These are phyloP conservation scores for Zosterops pallidus DNA, from an alignment of 2,113 vertebrate species.

Conservation along the genomic window DNA sequence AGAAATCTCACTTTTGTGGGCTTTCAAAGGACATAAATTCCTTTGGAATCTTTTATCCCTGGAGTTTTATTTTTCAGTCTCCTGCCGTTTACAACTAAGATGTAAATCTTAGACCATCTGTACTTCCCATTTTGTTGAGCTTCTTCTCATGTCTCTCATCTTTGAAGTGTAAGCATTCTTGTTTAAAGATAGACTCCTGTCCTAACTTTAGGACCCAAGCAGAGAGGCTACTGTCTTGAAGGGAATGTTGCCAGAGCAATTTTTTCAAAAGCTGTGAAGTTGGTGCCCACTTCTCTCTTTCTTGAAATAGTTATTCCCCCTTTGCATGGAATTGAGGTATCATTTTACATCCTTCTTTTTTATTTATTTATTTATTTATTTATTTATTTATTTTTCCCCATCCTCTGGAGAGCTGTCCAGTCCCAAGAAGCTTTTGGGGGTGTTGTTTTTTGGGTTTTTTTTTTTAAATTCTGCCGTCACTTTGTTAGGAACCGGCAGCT, in stretches of 20 bases:
- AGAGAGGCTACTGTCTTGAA: background rate
- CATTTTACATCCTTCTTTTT: background rate
- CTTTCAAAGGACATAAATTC: background rate
- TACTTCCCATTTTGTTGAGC: background rate
- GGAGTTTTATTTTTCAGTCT: background rate
- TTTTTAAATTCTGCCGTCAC: background rate
- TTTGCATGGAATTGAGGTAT: background rate
- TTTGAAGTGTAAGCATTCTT: background rate
- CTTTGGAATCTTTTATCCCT: background rate
- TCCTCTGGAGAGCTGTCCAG: background rate
- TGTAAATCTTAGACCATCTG: background rate
- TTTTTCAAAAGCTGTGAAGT: background rate
- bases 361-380: background rate
- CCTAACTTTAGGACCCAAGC: background rate
- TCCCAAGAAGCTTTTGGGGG: background rate
- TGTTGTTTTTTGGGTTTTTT: no score
- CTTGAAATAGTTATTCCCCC: background rate
- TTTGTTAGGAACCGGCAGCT: background rate
- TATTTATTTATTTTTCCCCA: background rate
- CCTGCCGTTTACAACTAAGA: background rate
- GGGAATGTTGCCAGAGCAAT: background rate
- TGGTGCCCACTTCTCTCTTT: background rate
- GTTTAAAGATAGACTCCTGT: background rate
- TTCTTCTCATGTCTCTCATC: background rate
- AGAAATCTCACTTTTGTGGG: background rate